These are phyloP conservation scores for Abramis brama DNA, from an alignment of 2,113 vertebrate genomes.

Conservation along the genomic window DNA sequence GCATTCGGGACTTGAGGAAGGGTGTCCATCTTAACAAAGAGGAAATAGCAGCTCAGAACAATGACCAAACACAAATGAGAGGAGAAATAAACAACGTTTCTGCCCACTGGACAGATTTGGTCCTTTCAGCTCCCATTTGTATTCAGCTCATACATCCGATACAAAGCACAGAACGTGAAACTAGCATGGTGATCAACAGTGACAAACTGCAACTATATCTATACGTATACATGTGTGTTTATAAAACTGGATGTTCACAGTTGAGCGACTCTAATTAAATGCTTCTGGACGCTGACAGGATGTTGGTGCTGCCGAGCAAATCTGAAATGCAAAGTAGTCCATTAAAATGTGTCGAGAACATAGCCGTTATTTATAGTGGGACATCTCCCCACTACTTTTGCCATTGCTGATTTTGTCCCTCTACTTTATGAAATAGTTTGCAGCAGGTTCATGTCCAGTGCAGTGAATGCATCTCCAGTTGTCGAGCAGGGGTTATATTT, in stretches of 20 bases:
- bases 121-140: neutral
- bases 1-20: conserved; percentile 33
- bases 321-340: conserved; percentile 13
- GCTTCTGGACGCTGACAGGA: neutral
- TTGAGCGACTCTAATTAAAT: neutral
- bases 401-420: neutral
- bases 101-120: neutral
- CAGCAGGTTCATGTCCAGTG: neutral
- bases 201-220: neutral
- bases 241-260: neutral
- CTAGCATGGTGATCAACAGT: conserved; percentile 21
- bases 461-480: neutral
- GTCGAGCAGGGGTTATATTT: neutral
- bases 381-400: neutral
- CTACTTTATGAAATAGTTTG: neutral
- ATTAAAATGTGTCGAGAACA: conserved; percentile 13
- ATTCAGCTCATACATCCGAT: neutral
- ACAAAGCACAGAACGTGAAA: conserved; percentile 27
- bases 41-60: conserved; percentile 34
- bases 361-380: neutral
- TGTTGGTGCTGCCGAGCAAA: neutral
- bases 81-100: neutral
- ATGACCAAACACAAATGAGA: neutral
- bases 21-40: conserved; percentile 57
- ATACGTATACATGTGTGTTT: neutral